A percentile compares a stretch with the other conserved stretches of the same genome.
These are phyloP conservation scores for Adoxophyes honmai DNA, from an alignment of 1,140 invertebrate species.

Conservation along the genomic window DNA sequence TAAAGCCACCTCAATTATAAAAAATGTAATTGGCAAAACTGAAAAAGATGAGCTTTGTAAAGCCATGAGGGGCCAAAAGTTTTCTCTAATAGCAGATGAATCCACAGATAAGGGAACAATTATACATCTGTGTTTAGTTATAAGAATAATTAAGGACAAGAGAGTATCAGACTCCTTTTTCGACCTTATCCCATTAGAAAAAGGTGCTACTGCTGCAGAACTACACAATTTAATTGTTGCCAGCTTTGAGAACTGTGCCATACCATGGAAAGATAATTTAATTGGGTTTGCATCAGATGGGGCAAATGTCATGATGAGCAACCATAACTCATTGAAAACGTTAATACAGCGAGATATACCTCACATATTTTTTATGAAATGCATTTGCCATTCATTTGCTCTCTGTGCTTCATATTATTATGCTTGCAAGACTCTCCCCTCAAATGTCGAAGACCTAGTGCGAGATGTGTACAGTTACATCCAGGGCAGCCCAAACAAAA, in stretches of 20 bases:
- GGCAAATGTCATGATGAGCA: constrained; percentile 55
- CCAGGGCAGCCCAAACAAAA: too few relatives aligned
- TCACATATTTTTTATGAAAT: constrained; percentile 45
- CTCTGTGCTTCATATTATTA: constrained; percentile 37
- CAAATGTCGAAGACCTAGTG: constrained; percentile 28
- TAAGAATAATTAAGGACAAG: too few relatives aligned
- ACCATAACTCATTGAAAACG: constrained; percentile 39
- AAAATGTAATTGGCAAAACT: not conserved
- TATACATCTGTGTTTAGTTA: too few relatives aligned
- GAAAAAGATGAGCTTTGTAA: not conserved
- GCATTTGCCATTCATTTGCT: constrained; percentile 49
- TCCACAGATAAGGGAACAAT: too few relatives aligned
- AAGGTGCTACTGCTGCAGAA: not conserved
- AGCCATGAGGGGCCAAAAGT: not conserved
- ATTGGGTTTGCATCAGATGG: constrained; percentile 63
- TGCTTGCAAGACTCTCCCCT: constrained; percentile 36
- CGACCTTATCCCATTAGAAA: not conserved
- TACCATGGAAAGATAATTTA: constrained; percentile 51
- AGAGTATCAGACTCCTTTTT: not conserved
- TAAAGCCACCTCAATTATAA: not conserved
- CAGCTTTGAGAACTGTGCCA: constrained; percentile 22
- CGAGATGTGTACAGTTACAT: constrained; percentile 33
- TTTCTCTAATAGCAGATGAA: not conserved
- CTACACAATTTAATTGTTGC: not conserved
- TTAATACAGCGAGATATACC: constrained; percentile 36